Percentiles rank a stretch among this genome's conserved stretches.
phyloP scores from a whole-genome alignment of 2,113 vertebrate genomes.

The Origma solitaria region DNA sequence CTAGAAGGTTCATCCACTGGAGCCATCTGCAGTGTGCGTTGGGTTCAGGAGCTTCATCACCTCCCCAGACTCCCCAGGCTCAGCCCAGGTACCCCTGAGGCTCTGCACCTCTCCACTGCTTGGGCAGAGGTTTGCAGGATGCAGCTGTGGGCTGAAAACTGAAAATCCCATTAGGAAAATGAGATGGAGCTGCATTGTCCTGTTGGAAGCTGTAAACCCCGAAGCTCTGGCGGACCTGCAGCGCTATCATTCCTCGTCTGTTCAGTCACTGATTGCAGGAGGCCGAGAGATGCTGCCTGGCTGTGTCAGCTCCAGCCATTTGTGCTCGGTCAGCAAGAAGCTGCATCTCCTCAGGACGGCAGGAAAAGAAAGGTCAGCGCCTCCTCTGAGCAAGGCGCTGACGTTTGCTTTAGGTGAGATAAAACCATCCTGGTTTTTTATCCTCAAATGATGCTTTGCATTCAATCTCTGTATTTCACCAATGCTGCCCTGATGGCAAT shows the following conservation, averaged over 20 bases:
- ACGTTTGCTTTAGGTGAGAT: neutral
- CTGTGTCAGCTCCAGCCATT: neutral
- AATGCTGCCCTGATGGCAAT: fast-evolving
- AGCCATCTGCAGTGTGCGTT: neutral
- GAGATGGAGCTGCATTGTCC: neutral
- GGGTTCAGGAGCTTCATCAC: neutral
- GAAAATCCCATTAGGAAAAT: fast-evolving
- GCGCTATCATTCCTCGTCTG: fast-evolving
- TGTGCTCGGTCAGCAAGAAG: neutral
- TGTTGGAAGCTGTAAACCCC: neutral
- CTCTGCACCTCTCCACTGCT: neutral
- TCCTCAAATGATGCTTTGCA: neutral
- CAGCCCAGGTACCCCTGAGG: neutral
- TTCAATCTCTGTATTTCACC: neutral
- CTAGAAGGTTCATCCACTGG: neutral
- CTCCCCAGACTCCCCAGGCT: neutral
- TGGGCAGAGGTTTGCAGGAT: neutral
- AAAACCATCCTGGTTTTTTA: neutral
- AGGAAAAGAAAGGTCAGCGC: neutral
- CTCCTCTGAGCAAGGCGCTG: neutral
- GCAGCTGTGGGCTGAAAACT: neutral
- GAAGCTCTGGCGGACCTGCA: fast-evolving
- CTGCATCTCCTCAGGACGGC: neutral
- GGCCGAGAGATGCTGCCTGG: neutral
- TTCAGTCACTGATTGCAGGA: neutral